Evolutionary conservation across 2,888 invertebrate genomes (phyloP).

Genomic region (Bombyx huttoni): DNA sequence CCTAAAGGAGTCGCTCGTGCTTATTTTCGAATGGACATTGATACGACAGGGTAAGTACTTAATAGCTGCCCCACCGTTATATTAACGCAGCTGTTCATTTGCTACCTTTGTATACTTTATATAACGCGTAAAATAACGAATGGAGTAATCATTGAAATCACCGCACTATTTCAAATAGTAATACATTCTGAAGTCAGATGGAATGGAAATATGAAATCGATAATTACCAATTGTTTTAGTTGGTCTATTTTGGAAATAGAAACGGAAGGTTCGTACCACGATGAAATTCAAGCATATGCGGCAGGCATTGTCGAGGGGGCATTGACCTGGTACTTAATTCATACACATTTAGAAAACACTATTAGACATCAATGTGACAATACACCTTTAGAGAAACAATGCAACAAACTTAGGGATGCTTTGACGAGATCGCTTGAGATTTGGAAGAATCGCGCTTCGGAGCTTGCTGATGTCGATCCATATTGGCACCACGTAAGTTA

Average conservation of each 20-base stretch:
- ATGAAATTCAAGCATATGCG: conserved; percentile 86
- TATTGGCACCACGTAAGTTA: conserved; percentile 86
- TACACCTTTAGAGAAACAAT: conserved; percentile 67
- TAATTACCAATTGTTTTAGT: conserved; percentile 45
- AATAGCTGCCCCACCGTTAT: background rate
- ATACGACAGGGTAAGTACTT: conserved; percentile 78
- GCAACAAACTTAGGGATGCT: conserved; percentile 75
- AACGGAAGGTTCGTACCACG: conserved; percentile 80
- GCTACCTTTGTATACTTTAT: too few relatives aligned
- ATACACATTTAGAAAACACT: conserved; percentile 84
- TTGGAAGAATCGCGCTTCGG: conserved; percentile 72
- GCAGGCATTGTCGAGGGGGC: conserved; percentile 90
- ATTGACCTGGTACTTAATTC: conserved; percentile 84
- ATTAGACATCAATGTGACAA: conserved; percentile 62
- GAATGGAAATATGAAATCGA: background rate
- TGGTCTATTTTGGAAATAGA: conserved; percentile 88
- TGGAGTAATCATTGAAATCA: too few relatives aligned
- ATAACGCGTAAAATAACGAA: too few relatives aligned
- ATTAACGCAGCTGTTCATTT: background rate
- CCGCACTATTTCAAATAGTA: too few relatives aligned
- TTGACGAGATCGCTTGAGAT: conserved; percentile 76
- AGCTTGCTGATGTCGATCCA: conserved; percentile 64
- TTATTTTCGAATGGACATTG: conserved; percentile 81
- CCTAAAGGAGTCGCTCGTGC: conserved; percentile 80
- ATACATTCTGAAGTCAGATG: too few relatives aligned